Conservation (phyloP, 2,113 vertebrate genomes). For the Thryonomys swinderianus region DNA sequence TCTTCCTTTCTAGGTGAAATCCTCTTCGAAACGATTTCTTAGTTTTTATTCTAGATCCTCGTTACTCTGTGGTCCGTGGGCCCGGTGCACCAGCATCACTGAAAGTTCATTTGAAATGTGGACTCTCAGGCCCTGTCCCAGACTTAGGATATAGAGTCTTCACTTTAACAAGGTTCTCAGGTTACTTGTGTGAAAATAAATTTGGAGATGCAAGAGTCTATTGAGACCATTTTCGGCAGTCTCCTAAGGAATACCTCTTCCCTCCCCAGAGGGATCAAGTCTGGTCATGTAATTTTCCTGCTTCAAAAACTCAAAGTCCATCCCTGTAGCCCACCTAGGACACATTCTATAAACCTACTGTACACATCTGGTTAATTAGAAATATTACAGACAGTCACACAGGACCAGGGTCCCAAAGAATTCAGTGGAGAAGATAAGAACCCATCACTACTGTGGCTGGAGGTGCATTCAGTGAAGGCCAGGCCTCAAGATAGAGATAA, state of each 20-base stretch:
- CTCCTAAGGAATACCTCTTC: not conserved
- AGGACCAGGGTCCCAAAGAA: no score
- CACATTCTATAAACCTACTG: not conserved
- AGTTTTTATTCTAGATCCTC: not conserved
- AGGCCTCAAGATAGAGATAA: no score
- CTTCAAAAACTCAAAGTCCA: not conserved
- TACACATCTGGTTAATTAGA: no score
- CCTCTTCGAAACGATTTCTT: not conserved
- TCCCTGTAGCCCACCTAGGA: not conserved
- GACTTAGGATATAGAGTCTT: not conserved
- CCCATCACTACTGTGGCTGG: no score
- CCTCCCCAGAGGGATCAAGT: not conserved
- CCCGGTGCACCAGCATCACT: rapidly evolving
- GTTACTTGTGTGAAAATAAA: not conserved
- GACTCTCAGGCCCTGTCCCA: not conserved
- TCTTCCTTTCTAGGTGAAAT: not conserved
- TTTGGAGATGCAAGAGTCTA: not conserved
- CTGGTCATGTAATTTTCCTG: conserved; percentile 6
- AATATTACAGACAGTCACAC: no score
- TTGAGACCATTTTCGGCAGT: not conserved
- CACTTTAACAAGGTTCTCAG: not conserved
- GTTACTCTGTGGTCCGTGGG: not conserved
- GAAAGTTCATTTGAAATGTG: not conserved
- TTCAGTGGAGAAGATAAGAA: no score
- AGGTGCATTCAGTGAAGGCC: no score